A percentile compares a stretch with the other conserved stretches of the same genome.
phyloP scores from a whole-genome alignment of 2,113 vertebrate genomes.

The Poeciliopsis turrubarensis region DNA sequence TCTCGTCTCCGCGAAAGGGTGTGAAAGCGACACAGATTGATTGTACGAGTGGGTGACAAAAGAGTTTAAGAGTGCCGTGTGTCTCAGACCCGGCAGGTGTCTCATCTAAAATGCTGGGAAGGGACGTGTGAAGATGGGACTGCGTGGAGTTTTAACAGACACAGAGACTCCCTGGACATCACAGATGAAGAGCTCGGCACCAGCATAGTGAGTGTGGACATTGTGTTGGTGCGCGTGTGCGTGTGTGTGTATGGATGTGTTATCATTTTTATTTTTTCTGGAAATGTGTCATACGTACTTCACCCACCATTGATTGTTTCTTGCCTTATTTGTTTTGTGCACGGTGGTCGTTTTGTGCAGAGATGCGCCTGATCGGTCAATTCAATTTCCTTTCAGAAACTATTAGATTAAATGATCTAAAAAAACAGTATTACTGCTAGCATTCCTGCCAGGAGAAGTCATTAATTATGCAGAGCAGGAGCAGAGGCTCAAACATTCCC shows the following conservation, averaged over 20 bases:
- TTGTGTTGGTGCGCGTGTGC: neutral
- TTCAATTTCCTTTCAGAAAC: neutral
- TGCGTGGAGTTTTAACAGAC: slow-evolving; percentile 72
- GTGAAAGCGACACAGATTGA: slow-evolving; percentile 7
- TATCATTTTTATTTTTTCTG: neutral
- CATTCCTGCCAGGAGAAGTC: no score
- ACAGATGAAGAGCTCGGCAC: slow-evolving; percentile 78
- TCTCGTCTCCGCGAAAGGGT: slow-evolving; percentile 50
- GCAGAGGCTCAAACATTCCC: no score
- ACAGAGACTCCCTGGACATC: slow-evolving; percentile 79
- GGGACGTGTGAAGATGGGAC: slow-evolving; percentile 67
- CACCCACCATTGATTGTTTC: neutral
- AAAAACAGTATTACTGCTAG: no score
- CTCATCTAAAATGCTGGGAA: slow-evolving; percentile 73
- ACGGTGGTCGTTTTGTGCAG: neutral
- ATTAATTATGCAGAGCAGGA: no score
- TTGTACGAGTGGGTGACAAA: slow-evolving; percentile 8
- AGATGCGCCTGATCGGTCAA: no score
- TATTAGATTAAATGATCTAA: neutral
- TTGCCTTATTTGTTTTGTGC: neutral
- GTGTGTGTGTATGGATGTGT: neutral
- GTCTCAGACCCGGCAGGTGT: slow-evolving; percentile 74
- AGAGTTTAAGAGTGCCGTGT: neutral
- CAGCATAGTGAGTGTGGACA: slow-evolving; percentile 74
- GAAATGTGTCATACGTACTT: neutral